Conservation (phyloP, 2,888 invertebrate genomes). For the Chaitophorus viminalis region DNA sequence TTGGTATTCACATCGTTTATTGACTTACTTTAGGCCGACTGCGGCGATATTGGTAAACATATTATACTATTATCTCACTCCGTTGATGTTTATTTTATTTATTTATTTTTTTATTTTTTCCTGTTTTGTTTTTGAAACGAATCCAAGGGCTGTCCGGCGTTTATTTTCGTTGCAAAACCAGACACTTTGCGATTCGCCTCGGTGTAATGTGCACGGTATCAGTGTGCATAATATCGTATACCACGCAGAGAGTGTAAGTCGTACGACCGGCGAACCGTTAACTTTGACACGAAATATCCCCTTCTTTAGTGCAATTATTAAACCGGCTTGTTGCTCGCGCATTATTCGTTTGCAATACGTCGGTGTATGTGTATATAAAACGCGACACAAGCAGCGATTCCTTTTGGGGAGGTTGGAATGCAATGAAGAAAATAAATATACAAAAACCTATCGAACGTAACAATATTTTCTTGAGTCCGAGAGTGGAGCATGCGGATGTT, state of each 20-base stretch:
- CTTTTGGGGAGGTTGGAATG: not conserved
- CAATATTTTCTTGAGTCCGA: too few relatives aligned
- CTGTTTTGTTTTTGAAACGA: conserved; percentile 52
- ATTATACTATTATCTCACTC: not conserved
- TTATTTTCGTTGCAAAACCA: conserved; percentile 59
- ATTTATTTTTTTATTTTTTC: not conserved
- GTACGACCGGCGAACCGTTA: conserved; percentile 59
- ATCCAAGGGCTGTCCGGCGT: conserved; percentile 58
- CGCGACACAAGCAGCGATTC: conserved; percentile 2
- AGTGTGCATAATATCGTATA: conserved; percentile 4
- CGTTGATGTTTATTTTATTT: conserved; percentile 19
- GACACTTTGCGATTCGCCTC: conserved; percentile 54
- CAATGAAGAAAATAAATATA: too few relatives aligned
- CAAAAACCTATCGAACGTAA: too few relatives aligned
- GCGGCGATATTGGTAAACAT: conserved; percentile 42
- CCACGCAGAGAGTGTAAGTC: conserved; percentile 8
- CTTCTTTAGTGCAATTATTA: not conserved
- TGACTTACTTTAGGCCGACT: too few relatives aligned
- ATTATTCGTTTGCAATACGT: conserved; percentile 47
- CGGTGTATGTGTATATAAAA: not conserved
- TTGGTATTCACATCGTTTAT: too few relatives aligned
- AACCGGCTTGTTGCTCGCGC: conserved; percentile 26
- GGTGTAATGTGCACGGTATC: conserved; percentile 20
- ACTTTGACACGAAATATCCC: conserved; percentile 47
- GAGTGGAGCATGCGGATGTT: too few relatives aligned